A percentile compares a stretch with the other conserved stretches of the same genome.
Evolutionary conservation across 2,113 vertebrate species (phyloP).

Genomic region (Aldabrachelys gigantea): DNA sequence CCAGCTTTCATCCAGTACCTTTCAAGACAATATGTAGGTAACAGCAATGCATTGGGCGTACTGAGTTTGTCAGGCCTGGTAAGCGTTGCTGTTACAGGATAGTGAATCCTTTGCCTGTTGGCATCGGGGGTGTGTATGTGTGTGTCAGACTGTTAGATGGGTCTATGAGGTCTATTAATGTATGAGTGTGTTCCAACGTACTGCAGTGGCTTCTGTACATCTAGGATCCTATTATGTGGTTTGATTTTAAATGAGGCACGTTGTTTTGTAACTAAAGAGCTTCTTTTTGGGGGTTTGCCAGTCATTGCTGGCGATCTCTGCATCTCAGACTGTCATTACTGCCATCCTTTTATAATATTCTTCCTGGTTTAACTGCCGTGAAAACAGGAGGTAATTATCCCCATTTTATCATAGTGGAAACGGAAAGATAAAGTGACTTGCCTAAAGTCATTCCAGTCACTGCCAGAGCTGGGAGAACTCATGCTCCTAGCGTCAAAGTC

Average conservation of each 20-base stretch:
- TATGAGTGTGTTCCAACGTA: not conserved
- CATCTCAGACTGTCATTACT: not conserved
- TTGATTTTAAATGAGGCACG: not conserved
- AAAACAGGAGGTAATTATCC: not conserved
- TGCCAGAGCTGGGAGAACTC: not conserved
- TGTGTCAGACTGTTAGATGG: no score
- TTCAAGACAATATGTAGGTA: no score
- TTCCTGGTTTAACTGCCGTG: not conserved
- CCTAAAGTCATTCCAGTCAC: not conserved
- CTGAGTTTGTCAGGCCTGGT: no score
- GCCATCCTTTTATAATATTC: not conserved
- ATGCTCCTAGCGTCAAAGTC: not conserved
- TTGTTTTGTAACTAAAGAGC: not conserved
- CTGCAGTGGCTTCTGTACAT: not conserved
- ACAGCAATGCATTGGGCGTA: no score
- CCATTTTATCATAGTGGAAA: not conserved
- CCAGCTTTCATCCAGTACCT: no score
- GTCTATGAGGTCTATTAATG: no score
- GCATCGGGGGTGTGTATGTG: no score
- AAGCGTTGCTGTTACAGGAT: no score
- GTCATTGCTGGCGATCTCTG: fast-evolving
- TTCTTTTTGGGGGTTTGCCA: not conserved
- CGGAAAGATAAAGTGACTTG: not conserved
- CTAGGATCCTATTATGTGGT: not conserved
- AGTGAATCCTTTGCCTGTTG: no score